Evolutionary conservation across 2,797 vertebrate genomes (phyloP), one percentile per base, ranked within the genome.

Genomic region (Heliangelus exortis): DNA sequence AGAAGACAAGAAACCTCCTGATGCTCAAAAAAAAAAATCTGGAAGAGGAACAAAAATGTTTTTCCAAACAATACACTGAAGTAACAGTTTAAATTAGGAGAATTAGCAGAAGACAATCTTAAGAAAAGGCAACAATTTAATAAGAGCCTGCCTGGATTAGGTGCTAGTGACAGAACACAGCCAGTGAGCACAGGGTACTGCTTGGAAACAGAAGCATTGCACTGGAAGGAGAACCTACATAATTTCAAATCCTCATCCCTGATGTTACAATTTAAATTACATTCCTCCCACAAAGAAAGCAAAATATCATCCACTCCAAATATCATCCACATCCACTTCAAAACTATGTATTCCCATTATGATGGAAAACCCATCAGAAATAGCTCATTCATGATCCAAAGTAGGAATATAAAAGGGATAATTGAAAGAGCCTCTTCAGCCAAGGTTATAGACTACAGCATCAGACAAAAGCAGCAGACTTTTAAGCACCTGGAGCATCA

Each of bases 91-190:
- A 87, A 85, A 65, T 63, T 39, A 67, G 25, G 18, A 80, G 22
- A 92, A 82, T n/a, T n/a, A 73, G 39, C 47, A 93, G 62, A 73
- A 88, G 80, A 82, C 69, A 86, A 62, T 34, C 12, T 26, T 23
- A 51, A 84, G 33, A 63, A 73, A 50, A 79, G 21, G 18, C 47
- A 78, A 65, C 1, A 9, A 19, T 28, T 78, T n/a, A 81, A 68
- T 59, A 58, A 21, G 17, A 34, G 31, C 65, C 22, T 5, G 12
- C 57, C 20, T 66, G 18, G 34, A n/a, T 9, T 11, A 36, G 7
- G 6, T 34, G 23, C 41, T 18, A 41, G 36, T 22, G 39, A 55
- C 10, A 84, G 55, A 41, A 73, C 5, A 19, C 0, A 2, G 26
- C 26, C 28, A 47, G 15, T 7, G 8, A 81, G 59, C 14, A 66